Evolutionary conservation across 2,888 invertebrate genomes (phyloP), one percentile per base, ranked within the genome.

Genomic region (Phengaris alcon): DNA sequence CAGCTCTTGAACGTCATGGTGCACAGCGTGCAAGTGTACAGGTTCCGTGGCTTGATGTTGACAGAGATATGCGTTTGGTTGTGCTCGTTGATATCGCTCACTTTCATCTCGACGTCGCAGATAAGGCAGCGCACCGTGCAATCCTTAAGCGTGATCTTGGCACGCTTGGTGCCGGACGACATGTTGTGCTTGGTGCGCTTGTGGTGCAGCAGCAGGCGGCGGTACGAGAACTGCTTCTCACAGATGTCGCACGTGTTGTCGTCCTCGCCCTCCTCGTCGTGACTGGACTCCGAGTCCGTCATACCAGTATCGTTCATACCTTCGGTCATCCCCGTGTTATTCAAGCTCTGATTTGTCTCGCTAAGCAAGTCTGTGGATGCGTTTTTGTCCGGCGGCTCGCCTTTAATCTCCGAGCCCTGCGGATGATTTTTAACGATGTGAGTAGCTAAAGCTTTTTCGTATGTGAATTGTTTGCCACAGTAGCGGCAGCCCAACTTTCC

Each of bases 221-320:
- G 89, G 81, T 93, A 93, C 0, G 93, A 91, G 83, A 93, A 94
- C 78, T 87, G 86, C 79, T 93, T 93, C 80, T 93, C 93, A 79
- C 94, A 94, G 74, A 93, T 90, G 75, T 93, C 92, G 77, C 93
- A 94, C 0, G 93, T 93, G 75, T 90, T 88, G 78, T 90, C 91
- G 5, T 90, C 89, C 0, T 90, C 89, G 1, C 83, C 86, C 51
- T 90, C 92, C 51, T 90, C 92, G n/a, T 88, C 91, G 76, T 85
- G 86, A 83, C 91, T 91, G 79, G 91, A 90, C 74, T 90, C 91
- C 0, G 87, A 86, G 46, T 92, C 91, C 2, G 84, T 85, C n/a
- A 70, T 48, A 3, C 57, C 73, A 13, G 64, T 64, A 12, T 64
- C 64, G 64, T 64, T 64, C 64, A 64, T 64, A 12, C 64, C 35